Evolutionary conservation across 2,888 invertebrate genomes (phyloP), one percentile per base, ranked within the genome.

Genomic region (Chrysomela aeneicollis): DNA sequence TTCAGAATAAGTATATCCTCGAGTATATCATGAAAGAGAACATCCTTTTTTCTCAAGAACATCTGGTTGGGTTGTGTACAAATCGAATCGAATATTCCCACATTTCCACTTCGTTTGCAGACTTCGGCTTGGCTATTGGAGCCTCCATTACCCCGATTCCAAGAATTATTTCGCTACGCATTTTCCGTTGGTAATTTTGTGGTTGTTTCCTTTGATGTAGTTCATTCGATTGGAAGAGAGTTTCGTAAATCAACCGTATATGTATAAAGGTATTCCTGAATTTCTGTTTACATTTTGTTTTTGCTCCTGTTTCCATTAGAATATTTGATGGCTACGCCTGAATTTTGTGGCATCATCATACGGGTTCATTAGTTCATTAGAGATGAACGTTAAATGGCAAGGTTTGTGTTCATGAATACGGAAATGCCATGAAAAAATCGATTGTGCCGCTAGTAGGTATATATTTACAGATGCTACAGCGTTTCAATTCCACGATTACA

Each of bases 201-300:
- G 46, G 47, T 32, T 57, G 57, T 57, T 42, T 30, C 37, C 57
- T 57, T 57, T 57, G 57, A 57, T 26, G 57, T 46, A 8, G 57
- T 18, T 42, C 26, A 57, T 57, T 22, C 46, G 46, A 57, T 57
- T 57, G 46, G 46, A 46, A 46, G 26, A 21, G 57, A 57, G 57
- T 57, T 57, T 46, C 22, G 46, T 12, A 15, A 42, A 42, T 42
- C 42, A 42, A 42, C 15, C 42, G 42, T 15, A 15, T 9, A 35
- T 42, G 42, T 15, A 42, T n/a, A 42, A 10, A 35, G n/a, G n/a
- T n/a, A n/a, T n/a, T 35, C n/a, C 4, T 15, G 15, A 15, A 42
- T 42, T 10, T 6, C 3, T 26, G 26, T 26, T 26, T 26, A 26
- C 15, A 42, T 42, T 42, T 42, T 42, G 4, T 12, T n/a, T 42